These are phyloP conservation scores for Darevskia nairensis DNA, from an alignment of 2,797 vertebrate genomes.

Conservation along the genomic window DNA sequence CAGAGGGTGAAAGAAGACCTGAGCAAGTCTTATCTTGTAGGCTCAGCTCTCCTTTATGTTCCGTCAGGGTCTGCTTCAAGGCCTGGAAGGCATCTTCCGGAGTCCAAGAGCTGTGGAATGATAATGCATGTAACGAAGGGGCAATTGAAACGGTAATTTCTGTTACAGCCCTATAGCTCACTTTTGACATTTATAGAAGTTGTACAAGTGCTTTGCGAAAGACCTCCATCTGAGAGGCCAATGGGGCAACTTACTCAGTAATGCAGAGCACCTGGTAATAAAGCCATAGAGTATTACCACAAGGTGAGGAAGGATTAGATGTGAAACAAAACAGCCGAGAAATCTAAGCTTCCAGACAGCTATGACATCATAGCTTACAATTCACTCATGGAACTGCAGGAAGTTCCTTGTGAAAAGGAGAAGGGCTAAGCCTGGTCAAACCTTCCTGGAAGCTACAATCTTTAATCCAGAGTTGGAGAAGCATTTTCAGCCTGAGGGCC, in stretches of 20 bases:
- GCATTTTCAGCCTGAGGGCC: no score
- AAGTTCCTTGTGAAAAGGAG: neutral
- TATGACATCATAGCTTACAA: neutral
- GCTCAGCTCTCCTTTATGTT: slow-evolving; percentile 39
- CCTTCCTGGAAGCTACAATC: neutral
- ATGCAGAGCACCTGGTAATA: neutral
- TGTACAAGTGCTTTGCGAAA: neutral
- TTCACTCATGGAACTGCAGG: neutral
- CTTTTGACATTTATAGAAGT: neutral
- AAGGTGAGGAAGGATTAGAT: neutral
- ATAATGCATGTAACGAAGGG: neutral
- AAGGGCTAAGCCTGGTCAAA: neutral
- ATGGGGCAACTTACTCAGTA: neutral
- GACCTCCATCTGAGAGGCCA: neutral
- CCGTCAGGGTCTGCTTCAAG: slow-evolving; percentile 55
- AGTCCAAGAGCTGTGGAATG: neutral
- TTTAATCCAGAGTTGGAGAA: neutral
- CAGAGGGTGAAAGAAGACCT: slow-evolving; percentile 40
- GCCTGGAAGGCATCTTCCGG: slow-evolving; percentile 40
- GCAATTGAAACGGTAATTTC: neutral
- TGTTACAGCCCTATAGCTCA: neutral
- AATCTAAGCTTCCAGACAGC: neutral
- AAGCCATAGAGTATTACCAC: neutral
- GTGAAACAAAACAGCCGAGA: neutral
- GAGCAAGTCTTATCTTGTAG: slow-evolving; percentile 48